Conservation (phyloP, 2,797 vertebrate species). For the Urocyon cinereoargenteus region DNA sequence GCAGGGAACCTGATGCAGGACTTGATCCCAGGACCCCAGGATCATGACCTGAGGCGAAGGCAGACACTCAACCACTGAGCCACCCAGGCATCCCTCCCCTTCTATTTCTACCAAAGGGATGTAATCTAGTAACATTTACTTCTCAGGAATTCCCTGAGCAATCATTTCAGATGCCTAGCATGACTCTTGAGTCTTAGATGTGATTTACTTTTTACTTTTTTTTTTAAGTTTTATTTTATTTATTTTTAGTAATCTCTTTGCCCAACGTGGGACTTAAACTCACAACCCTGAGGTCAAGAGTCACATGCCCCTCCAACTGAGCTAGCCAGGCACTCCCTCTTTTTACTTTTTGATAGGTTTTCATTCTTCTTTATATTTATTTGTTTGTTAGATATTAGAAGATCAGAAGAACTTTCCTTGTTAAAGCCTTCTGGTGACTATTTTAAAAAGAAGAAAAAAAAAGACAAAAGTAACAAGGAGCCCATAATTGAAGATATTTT, state of each 20-base stretch:
- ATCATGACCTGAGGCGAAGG: too few relatives aligned
- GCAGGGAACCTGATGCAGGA: too few relatives aligned
- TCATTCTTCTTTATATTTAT: constrained; percentile 4
- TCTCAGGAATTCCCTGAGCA: background rate
- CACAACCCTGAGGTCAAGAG: background rate
- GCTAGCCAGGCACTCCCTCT: background rate
- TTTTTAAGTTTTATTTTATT: background rate
- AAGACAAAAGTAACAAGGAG: constrained; percentile 93
- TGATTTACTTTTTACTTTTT: background rate
- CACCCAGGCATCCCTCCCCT: background rate
- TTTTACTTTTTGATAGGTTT: background rate
- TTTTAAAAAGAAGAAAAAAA: constrained; percentile 96
- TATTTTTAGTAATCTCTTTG: background rate
- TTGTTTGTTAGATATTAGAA: constrained; percentile 92
- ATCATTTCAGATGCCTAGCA: background rate
- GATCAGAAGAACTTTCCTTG: constrained; percentile 96
- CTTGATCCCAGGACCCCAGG: too few relatives aligned
- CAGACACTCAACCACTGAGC: too few relatives aligned
- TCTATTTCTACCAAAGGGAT: background rate
- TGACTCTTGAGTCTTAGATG: background rate
- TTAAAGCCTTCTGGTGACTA: constrained; percentile 91
- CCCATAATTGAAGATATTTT: constrained; percentile 91
- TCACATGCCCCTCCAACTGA: background rate
- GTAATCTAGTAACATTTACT: background rate
- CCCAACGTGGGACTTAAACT: background rate